Evolutionary conservation across 2,113 vertebrate genomes (phyloP).

Genomic region (Panthera leo): DNA sequence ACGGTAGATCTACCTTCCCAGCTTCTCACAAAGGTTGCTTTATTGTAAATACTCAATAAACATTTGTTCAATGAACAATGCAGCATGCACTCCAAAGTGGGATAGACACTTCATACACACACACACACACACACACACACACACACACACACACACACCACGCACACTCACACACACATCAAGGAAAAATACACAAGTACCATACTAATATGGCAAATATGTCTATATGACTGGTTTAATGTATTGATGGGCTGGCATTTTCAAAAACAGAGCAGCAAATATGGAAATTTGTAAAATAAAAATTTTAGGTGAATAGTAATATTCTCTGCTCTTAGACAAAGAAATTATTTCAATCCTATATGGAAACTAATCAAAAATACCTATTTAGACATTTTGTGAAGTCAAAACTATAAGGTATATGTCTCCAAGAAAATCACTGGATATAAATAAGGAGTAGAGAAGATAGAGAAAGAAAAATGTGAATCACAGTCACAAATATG

Average conservation of each 20-base stretch:
- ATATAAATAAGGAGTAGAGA: not conserved
- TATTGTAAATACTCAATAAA: not conserved
- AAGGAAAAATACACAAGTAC: not conserved
- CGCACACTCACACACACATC: not conserved
- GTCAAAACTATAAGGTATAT: not conserved
- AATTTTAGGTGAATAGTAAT: not conserved
- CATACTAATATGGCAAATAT: not conserved
- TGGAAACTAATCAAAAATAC: not conserved
- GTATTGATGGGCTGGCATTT: not conserved
- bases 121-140: not conserved
- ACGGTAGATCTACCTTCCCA: not conserved
- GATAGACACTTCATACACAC: not conserved
- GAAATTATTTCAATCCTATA: not conserved
- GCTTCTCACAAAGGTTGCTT: not conserved
- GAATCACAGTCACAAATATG: not conserved
- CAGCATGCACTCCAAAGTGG: not conserved
- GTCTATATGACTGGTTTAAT: not conserved
- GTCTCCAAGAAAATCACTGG: not conserved
- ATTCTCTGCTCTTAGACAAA: not conserved
- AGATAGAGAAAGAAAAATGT: not conserved
- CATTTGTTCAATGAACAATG: not conserved
- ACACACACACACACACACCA: not conserved
- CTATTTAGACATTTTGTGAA: not conserved
- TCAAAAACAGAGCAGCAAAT: not conserved
- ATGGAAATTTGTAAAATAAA: not conserved